phyloP scores from a whole-genome alignment of 1,140 invertebrate species.

The Anoplophora glabripennis region DNA sequence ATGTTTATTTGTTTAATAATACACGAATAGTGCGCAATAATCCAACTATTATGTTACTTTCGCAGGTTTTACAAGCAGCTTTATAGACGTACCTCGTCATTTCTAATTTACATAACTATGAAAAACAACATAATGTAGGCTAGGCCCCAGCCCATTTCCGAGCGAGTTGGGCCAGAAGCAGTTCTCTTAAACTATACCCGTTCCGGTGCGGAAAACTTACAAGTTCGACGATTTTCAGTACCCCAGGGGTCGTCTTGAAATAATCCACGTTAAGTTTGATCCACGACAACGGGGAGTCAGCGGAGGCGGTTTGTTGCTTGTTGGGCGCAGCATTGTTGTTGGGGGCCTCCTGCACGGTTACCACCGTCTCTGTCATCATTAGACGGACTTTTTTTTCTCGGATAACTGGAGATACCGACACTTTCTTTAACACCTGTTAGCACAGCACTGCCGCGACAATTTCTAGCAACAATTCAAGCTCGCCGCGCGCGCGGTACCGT shows the following conservation, averaged over 20 bases:
- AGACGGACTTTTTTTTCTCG: constrained; percentile 17
- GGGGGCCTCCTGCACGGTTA: constrained; percentile 56
- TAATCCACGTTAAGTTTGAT: constrained; percentile 60
- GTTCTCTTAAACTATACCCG: too few species aligned
- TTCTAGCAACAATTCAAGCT: constrained; percentile 10
- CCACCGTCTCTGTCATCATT: constrained; percentile 67
- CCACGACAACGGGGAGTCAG: constrained; percentile 50
- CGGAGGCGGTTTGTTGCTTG: constrained; percentile 42
- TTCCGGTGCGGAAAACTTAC: constrained; percentile 50
- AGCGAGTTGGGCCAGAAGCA: too few species aligned
- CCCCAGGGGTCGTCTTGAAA: constrained; percentile 59
- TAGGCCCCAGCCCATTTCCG: not conserved
- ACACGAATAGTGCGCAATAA: too few species aligned
- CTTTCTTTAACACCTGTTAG: constrained; percentile 25
- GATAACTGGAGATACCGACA: not conserved
- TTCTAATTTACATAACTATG: too few species aligned
- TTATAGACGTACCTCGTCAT: too few species aligned
- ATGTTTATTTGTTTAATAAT: too few species aligned
- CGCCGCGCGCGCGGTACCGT: too few species aligned
- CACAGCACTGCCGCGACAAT: constrained; percentile 20
- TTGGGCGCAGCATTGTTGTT: constrained; percentile 53
- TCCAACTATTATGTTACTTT: too few species aligned
- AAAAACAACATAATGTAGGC: not conserved
- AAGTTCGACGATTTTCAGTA: constrained; percentile 60
- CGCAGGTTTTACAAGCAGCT: too few species aligned